Evolutionary conservation across 2,113 vertebrate species (phyloP), one percentile per base, ranked within the genome.

Genomic region (Hippocampus guttulatus): DNA sequence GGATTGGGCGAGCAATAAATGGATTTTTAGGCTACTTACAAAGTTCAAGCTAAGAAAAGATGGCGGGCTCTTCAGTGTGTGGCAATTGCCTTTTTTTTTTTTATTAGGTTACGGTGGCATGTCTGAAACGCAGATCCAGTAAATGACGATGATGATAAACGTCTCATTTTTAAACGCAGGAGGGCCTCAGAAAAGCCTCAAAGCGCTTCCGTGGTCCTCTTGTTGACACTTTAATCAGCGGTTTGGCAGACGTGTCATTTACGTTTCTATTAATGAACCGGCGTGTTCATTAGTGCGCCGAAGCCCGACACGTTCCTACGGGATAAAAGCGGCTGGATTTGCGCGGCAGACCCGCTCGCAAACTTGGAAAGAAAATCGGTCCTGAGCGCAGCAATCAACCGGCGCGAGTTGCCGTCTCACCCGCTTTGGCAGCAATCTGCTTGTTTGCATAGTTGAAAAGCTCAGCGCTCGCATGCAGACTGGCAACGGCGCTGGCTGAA

Each of bases 381-480:
- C 70, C 81, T 82, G 70, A 83, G 77, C 78, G 65, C 69, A 16
- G 70, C 63, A 82, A 84, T 78, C 85, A 81, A 80, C 47, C 75
- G 18, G 11, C 27, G 70, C 40, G 74, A 73, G 69, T 85, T 75
- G 77, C 76, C 5, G 16, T 11, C 52, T 55, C 1, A 12, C 49
- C 16, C 18, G 18, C 49, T 71, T 80, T 75, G 68, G 66, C 60
- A 68, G 69, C 61, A 68, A 78, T 76, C 73, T 72, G 78, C 75
- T 71, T 71, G 82, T 83, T 81, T 80, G 83, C 79, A 74, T 83
- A 78, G 66, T 84, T 87, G 75, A 80, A 88, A 71, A 81, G 76
- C 77, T 85, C 69, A 81, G 70, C 72, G 71, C 70, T 71, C 81
- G 60, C 27, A 76, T 58, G 20, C 18, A 33, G 30, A 33, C 47